These are phyloP conservation scores for Petaurus breviceps DNA, from an alignment of 2,113 vertebrate species.

Conservation along the genomic window DNA sequence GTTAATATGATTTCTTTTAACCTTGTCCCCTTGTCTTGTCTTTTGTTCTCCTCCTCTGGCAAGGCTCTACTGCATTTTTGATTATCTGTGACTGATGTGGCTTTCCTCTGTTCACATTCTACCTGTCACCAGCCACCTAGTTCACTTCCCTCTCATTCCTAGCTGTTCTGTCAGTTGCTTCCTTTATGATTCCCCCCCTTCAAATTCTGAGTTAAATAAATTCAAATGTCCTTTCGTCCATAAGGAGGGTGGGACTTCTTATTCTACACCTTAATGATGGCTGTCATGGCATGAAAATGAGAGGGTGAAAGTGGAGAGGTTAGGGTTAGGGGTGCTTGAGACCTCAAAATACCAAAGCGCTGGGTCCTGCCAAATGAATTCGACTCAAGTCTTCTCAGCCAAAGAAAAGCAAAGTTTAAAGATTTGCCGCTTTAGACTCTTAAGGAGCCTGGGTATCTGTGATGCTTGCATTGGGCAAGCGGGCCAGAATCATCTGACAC, in stretches of 20 bases:
- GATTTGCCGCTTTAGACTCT: too few relatives aligned
- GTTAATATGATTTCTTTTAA: not conserved
- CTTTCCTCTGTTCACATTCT: not conserved
- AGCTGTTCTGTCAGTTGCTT: not conserved
- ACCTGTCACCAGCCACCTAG: not conserved
- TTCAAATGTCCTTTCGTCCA: not conserved
- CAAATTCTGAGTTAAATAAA: not conserved
- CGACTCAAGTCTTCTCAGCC: too few relatives aligned
- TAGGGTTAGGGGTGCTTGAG: too few relatives aligned
- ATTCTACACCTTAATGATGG: not conserved
- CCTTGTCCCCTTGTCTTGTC: not conserved
- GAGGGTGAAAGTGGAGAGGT: not conserved
- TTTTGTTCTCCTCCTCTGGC: not conserved
- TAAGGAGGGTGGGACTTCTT: not conserved
- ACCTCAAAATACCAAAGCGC: too few relatives aligned
- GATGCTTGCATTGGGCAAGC: too few relatives aligned
- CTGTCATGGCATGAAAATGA: not conserved
- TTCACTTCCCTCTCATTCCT: not conserved
- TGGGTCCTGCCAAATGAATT: too few relatives aligned
- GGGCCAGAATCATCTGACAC: too few relatives aligned
- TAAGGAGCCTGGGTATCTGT: too few relatives aligned
- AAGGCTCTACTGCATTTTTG: not conserved
- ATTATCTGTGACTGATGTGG: not conserved
- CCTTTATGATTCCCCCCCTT: not conserved
- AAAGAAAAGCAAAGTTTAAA: too few relatives aligned